A percentile compares a stretch with the other conserved stretches of the same genome.
phyloP scores from a whole-genome alignment of 1,140 invertebrate genomes.

The Drosophila watanabei region DNA sequence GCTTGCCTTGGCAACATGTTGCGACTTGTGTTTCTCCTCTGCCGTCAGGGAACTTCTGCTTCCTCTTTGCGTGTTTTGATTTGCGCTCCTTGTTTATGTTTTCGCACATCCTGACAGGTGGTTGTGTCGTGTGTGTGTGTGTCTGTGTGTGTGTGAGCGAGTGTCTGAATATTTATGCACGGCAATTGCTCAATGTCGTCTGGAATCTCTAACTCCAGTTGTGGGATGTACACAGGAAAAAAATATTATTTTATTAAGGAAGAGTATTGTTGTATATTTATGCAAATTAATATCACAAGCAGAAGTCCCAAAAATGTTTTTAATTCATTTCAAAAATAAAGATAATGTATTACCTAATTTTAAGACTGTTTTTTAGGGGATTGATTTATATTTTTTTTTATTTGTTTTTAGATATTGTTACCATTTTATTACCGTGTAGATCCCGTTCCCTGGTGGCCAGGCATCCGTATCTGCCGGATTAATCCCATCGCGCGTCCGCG shows the following conservation, averaged over 20 bases:
- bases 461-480: slow-evolving; percentile 29
- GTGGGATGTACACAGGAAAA: too few relatives aligned
- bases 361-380: too few relatives aligned
- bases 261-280: too few relatives aligned
- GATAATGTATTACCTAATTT: too few relatives aligned
- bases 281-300: too few relatives aligned
- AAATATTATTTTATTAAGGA: too few relatives aligned
- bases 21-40: background rate
- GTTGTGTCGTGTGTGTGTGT: slow-evolving; percentile 32
- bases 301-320: too few relatives aligned
- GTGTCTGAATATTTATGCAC: slow-evolving; percentile 68
- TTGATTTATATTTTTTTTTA: background rate
- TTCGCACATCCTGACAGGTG: slow-evolving; percentile 59
- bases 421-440: slow-evolving; percentile 8
- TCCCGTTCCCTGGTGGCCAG: background rate
- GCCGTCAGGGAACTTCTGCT: background rate
- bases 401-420: background rate
- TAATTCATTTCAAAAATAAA: too few relatives aligned
- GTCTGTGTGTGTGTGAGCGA: slow-evolving; percentile 15
- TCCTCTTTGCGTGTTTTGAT: slow-evolving; percentile 61
- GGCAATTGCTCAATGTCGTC: slow-evolving; percentile 80
- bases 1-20: slow-evolving; percentile 42
- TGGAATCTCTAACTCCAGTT: too few relatives aligned
- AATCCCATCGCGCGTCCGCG: slow-evolving; percentile 46
- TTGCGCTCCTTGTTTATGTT: slow-evolving; percentile 72